A percentile compares a stretch with the other conserved stretches of the same genome.
Evolutionary conservation across 2,888 invertebrate species (phyloP).

Genomic region (Rhimphoctona megacephalus): DNA sequence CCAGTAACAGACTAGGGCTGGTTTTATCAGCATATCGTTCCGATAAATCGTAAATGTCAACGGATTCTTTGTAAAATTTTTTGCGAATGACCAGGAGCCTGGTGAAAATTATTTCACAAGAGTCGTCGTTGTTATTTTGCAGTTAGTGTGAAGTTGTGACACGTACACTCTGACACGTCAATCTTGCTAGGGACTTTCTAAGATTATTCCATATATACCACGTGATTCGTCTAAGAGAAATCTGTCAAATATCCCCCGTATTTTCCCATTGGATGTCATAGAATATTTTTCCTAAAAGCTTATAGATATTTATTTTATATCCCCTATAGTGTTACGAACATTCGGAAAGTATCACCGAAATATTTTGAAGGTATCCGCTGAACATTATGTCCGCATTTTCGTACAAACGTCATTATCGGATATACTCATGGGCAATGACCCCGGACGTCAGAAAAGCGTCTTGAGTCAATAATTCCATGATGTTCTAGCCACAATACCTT

Average conservation of each 20-base stretch:
- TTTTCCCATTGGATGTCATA: neutral
- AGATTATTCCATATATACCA: neutral
- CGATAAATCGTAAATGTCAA: neutral
- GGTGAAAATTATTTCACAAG: neutral
- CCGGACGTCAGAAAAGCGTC: neutral
- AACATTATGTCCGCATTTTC: neutral
- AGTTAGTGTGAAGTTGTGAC: neutral
- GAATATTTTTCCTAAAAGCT: neutral
- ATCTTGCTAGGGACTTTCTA: neutral
- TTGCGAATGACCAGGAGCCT: neutral
- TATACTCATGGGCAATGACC: conserved; percentile 6
- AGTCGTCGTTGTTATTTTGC: neutral
- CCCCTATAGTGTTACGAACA: no score
- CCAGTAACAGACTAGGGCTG: neutral
- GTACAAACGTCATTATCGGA: neutral
- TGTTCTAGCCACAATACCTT: neutral
- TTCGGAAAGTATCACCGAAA: neutral
- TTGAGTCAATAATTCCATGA: neutral
- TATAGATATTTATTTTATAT: neutral
- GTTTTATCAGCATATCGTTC: neutral
- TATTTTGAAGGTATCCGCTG: neutral
- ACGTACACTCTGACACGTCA: neutral
- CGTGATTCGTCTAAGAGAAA: conserved; percentile 11
- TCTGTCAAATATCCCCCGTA: neutral
- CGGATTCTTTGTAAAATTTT: neutral